These are phyloP conservation scores for Labeo catla DNA, from an alignment of 2,113 vertebrate species.

Conservation along the genomic window DNA sequence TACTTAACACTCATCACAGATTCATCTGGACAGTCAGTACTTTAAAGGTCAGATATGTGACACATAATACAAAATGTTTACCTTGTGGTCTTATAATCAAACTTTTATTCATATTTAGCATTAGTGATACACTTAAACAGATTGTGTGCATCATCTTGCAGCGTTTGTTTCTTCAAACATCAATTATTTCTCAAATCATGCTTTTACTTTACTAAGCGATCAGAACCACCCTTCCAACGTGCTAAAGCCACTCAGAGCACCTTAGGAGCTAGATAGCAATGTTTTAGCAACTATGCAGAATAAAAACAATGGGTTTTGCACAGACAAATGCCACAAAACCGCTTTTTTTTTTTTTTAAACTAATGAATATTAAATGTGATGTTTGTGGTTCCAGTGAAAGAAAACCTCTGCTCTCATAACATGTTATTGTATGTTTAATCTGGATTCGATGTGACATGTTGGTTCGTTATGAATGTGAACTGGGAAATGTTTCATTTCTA, in stretches of 20 bases:
- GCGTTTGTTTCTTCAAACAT: not conserved
- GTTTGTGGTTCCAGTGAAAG: not conserved
- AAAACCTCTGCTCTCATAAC: not conserved
- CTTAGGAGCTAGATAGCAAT: not conserved
- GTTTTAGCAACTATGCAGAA: not conserved
- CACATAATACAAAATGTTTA: not conserved
- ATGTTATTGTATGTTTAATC: not conserved
- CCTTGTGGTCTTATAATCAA: not conserved
- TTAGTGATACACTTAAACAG: not conserved
- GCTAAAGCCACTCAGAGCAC: not conserved
- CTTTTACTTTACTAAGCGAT: slow-evolving; percentile 9
- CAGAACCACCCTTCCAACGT: not conserved
- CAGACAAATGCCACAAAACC: not conserved
- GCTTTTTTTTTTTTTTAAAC: not conserved
- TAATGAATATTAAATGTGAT: not conserved
- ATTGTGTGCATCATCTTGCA: not conserved
- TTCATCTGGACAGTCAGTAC: not conserved
- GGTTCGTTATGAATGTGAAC: slow-evolving; percentile 5
- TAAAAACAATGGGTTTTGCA: not conserved
- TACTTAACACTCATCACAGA: not conserved
- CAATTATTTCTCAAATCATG: not conserved
- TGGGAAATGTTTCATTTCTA: not conserved
- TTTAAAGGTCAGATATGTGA: not conserved
- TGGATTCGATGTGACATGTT: not conserved
- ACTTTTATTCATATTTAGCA: not conserved